Evolutionary conservation across 2,797 vertebrate genomes (phyloP), one percentile per base, ranked within the genome.

Genomic region (Adrianichthys oophorus): DNA sequence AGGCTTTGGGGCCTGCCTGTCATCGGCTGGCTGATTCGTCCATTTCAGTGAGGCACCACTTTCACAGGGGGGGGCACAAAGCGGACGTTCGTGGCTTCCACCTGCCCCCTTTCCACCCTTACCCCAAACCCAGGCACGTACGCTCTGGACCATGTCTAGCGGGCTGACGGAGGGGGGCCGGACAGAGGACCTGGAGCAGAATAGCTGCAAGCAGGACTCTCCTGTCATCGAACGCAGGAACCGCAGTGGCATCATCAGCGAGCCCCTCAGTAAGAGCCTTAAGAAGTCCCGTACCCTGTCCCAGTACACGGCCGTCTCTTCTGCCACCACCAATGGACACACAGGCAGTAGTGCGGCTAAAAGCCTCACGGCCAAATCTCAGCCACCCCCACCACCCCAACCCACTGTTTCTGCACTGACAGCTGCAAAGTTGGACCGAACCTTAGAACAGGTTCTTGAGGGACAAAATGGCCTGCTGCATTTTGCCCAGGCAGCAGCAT

Each of bases 251-350:
- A 98, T 98, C 91, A 95, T 98, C 91, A 98, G 95, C 2, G 96
- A 94, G 90, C 96, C 96, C 64, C 94, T 98, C 82, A 98, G 94
- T 77, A 97, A 96, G 94, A 98, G 96, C 89, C 93, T 98, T 89
- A 98, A 97, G 86, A 95, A 96, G 82, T 98, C 96, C 48, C 95
- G 96, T 23, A 93, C 96, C n/a, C 94, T 98, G 69, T 97, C 95
- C 65, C 96, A 98, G 91, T 98, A 98, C 65, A 96, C 95, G 52
- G 95, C 96, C 16, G 95, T 94, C 82, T 93, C 93, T 76, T 84
- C 90, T 0, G 71, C 94, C 73, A 91, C 83, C 1, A 76, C 92
- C 80, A 94, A 95, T 62, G 95, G 95, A 94, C 94, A 94, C 85
- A 92, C 89, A 56, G 93, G 95, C 87, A 94, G 93, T 80, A 80